Evolutionary conservation across 2,113 vertebrate genomes (phyloP), one percentile per base, ranked within the genome.

Genomic region (Ursus arctos): DNA sequence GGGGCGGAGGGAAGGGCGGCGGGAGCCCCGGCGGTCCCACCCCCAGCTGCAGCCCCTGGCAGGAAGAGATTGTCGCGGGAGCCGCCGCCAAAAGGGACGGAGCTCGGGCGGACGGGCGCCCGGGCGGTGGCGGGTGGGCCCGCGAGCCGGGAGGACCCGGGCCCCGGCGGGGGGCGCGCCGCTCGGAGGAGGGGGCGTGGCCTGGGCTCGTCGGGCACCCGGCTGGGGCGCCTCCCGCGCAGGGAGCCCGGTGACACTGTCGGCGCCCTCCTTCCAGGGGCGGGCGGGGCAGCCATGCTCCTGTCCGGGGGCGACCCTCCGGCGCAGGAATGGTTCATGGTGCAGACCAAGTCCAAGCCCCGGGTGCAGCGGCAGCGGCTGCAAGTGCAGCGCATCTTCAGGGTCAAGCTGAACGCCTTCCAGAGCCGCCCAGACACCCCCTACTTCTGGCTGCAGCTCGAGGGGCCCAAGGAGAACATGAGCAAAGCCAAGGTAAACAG

Each of bases 401-500:
- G 96, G 55, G 99, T 99, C 97, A 88, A 43, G 13, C 98, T 99
- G 33, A 97, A 82, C 10, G 99, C 99, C 33, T 97, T 97, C 98
- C 86, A 5, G 98, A 99, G 55, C 97, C 98, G 67, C 7, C 86
- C 91, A 0, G 87, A 92, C 96, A 97, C 95, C 57, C 98, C 99
- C 43, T 99, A 99, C 96, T 99, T 99, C 77, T 99, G 99, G 99
- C 98, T 99, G 93, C 99, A 99, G 79, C 98, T 99, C 13, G 97
- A 89, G 67, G 99, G 99, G 36, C 57, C 83, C 49, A 97, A 83
- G 43, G 71, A 77, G 83, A 97, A 98, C 12, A 98, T 99, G 36
- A 94, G 98, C 61, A 99, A 98, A 43, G 99, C 99, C 74, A 99
- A 99, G 98, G 99, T 99, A 98, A 96, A 91, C 59, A 65, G 90